Base-by-base conservation (phyloP, 1,140 invertebrate genomes). In the Eciton burchellii region DNA sequence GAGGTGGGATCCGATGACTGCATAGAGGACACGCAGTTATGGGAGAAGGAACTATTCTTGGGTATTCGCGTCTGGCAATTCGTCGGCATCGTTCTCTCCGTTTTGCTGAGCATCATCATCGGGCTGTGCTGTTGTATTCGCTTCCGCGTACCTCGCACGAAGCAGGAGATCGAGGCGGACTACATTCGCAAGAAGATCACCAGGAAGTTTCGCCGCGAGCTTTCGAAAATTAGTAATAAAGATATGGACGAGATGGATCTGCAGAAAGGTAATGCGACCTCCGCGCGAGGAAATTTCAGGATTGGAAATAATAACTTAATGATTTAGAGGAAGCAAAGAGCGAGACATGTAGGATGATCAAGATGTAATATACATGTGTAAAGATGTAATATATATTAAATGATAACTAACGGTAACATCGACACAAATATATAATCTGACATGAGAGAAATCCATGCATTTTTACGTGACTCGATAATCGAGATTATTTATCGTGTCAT, bases 151-250 rank as follows among this genome's bases (percentile, higher is more conserved):
- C 98, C 98, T 1, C 95, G 98, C 29, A 98, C 98, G 0, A 98
- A 98, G 91, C 98, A 98, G 92, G 97, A 98, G 92, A 98, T 99
- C 65, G 97, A 98, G 91, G 97, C 97, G 0, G 97, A 99, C 93
- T 98, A 97, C 92, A 95, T 97, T 84, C 94, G 98, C 4, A 96
- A 97, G 87, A 96, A 97, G 91, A 96, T 99, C 35, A 96, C 97
- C 0, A 95, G 95, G 83, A 97, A 96, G 90, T 98, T 98, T 92
- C 95, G 96, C 16, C 96, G 97, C 81, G 95, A 98, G 90, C 93
- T 99, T 14, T 95, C 96, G 83, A 96, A 96, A 85, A 97, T 99
- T 84, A 96, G 96, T 89, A 97, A 98, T 90, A 95, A 96, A 6
- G 97, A 98, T 91, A 97, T 98, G 96, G 97, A 98, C 89, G 95